Conservation (phyloP, 2,113 vertebrate species). For the Cairina moschata region DNA sequence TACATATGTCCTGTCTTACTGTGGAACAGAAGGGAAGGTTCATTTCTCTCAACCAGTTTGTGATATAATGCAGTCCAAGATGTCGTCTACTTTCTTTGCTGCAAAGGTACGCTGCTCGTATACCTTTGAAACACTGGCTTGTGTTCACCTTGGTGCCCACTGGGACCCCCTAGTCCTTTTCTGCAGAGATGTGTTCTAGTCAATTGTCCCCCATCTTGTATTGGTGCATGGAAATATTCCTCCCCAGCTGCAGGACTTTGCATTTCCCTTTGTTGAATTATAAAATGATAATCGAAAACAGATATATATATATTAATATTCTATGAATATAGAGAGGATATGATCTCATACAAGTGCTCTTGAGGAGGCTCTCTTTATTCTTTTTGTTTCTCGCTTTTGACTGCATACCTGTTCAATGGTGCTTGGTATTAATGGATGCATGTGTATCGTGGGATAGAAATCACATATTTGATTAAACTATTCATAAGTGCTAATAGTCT, state of each 20-base stretch:
- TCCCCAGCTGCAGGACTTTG: not conserved
- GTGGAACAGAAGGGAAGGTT: not conserved
- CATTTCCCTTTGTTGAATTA: not conserved
- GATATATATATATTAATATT: not conserved
- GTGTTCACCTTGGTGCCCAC: not conserved
- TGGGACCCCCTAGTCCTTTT: not conserved
- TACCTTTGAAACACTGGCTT: not conserved
- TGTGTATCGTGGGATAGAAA: not conserved
- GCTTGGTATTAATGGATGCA: not conserved
- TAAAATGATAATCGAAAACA: not conserved
- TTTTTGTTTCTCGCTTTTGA: not conserved
- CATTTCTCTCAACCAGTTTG: not conserved
- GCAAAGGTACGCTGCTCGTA: accelerated
- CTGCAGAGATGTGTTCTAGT: not conserved
- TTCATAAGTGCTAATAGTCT: not conserved
- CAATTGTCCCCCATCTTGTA: not conserved
- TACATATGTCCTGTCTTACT: not conserved
- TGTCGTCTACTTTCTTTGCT: not conserved
- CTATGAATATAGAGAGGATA: not conserved
- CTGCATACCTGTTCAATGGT: not conserved
- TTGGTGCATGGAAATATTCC: not conserved
- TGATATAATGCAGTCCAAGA: not conserved
- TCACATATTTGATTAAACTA: not conserved
- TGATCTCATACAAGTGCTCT: not conserved
- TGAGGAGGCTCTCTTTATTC: not conserved